Evolutionary conservation across 2,113 vertebrate genomes (phyloP).

Genomic region (Sinocyclocheilus anshuiensis): DNA sequence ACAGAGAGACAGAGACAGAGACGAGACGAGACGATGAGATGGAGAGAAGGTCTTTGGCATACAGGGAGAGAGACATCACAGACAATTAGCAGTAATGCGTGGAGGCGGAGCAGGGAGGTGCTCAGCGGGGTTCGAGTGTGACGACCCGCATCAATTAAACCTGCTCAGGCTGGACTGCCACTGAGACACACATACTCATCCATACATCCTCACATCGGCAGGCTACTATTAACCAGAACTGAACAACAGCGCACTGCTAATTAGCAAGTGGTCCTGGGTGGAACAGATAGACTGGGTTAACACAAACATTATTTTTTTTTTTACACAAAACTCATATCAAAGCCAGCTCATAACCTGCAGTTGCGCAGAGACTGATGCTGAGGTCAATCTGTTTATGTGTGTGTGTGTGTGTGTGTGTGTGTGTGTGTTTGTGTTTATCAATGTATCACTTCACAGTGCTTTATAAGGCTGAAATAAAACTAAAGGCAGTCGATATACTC

Average conservation of each 20-base stretch:
- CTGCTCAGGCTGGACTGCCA: slow-evolving; percentile 51
- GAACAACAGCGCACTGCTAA: slow-evolving; percentile 23
- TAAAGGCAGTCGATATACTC: background rate
- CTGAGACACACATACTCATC: slow-evolving; percentile 43
- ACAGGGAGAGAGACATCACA: slow-evolving; percentile 51
- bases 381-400: background rate
- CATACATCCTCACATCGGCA: slow-evolving; percentile 24
- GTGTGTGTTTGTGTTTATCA: background rate
- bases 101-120: slow-evolving; percentile 56
- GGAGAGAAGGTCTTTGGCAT: background rate
- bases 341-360: background rate
- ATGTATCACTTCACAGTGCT: background rate
- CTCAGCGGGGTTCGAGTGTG: slow-evolving; percentile 53
- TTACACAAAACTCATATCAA: slow-evolving; percentile 15
- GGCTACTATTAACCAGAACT: slow-evolving; percentile 34
- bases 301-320: background rate
- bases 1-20: background rate
- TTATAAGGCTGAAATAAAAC: background rate
- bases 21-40: background rate
- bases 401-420: too few relatives aligned
- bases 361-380: background rate
- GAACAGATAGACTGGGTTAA: slow-evolving; percentile 25
- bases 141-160: slow-evolving; percentile 63
- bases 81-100: slow-evolving; percentile 57
- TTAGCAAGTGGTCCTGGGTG: slow-evolving; percentile 47